phyloP scores from a whole-genome alignment of 2,888 invertebrate genomes.

The Bhutanitis thaidina region DNA sequence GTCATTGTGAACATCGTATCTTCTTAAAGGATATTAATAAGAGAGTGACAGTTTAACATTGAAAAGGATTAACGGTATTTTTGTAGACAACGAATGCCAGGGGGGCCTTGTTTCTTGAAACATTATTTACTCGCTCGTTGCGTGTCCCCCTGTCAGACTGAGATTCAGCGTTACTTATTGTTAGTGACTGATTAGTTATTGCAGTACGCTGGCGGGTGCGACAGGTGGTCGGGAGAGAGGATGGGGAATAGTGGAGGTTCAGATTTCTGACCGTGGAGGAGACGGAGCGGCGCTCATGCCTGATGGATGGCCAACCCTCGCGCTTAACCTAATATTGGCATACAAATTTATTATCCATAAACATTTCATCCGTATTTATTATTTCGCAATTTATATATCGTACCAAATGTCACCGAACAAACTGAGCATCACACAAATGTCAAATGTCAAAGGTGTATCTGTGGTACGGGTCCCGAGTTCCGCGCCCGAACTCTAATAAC shows the following conservation, averaged over 20 bases:
- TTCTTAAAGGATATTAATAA: neutral
- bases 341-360: too few relatives aligned
- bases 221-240: constrained; percentile 76
- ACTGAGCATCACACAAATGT: constrained; percentile 45
- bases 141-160: constrained; percentile 54
- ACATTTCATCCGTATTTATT: neutral
- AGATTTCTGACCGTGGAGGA: constrained; percentile 40
- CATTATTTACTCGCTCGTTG: neutral
- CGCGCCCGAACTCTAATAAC: constrained; percentile 64
- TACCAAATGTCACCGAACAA: constrained; percentile 32
- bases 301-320: constrained; percentile 61
- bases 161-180: constrained; percentile 76
- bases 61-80: neutral
- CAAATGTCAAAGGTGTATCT: constrained; percentile 54
- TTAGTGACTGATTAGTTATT: constrained; percentile 78
- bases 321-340: constrained; percentile 38
- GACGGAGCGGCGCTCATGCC: constrained; percentile 38
- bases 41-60: constrained; percentile 41
- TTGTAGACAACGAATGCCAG: neutral
- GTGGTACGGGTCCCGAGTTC: constrained; percentile 61
- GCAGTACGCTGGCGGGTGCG: constrained; percentile 57
- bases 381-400: neutral
- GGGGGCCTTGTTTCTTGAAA: neutral
- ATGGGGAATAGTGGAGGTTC: constrained; percentile 36
- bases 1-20: neutral